Percentiles rank a stretch among this genome's conserved stretches.
Conservation (phyloP, 1,140 invertebrate genomes). For the Pogonus chalceus region DNA sequence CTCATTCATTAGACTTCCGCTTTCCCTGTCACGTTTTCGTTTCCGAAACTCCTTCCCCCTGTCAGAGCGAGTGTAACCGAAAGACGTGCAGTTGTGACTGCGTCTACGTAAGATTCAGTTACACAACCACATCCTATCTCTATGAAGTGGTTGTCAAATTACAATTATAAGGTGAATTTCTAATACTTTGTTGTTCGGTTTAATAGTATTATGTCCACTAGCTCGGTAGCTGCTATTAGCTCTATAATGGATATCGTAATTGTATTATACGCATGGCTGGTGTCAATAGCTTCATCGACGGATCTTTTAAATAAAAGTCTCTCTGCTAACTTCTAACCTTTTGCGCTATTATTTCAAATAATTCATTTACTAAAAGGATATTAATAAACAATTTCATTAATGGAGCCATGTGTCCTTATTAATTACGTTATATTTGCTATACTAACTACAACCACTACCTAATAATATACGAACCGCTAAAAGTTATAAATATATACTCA, state of each 20-base stretch:
- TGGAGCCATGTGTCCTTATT: too few species aligned
- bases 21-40: constrained; percentile 1
- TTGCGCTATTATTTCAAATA: too few species aligned
- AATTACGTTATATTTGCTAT: too few species aligned
- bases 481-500: too few species aligned
- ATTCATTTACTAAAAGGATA: too few species aligned
- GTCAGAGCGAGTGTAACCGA: neutral
- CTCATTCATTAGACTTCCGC: constrained; percentile 6
- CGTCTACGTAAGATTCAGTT: neutral
- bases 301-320: too few species aligned
- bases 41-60: neutral
- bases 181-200: neutral
- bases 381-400: too few species aligned
- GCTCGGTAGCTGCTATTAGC: neutral
- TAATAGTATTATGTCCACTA: neutral
- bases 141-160: neutral
- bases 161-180: neutral
- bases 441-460: too few species aligned
- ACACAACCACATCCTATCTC: neutral
- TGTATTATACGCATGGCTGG: neutral
- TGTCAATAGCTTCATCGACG: too few species aligned
- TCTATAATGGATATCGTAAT: neutral
- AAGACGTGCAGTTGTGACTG: neutral
- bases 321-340: too few species aligned
- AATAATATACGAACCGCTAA: too few species aligned